A percentile compares a stretch with the other conserved stretches of the same genome.
phyloP scores from a whole-genome alignment of 1,140 invertebrate genomes.

The Macrotrachela quadricornifera region DNA sequence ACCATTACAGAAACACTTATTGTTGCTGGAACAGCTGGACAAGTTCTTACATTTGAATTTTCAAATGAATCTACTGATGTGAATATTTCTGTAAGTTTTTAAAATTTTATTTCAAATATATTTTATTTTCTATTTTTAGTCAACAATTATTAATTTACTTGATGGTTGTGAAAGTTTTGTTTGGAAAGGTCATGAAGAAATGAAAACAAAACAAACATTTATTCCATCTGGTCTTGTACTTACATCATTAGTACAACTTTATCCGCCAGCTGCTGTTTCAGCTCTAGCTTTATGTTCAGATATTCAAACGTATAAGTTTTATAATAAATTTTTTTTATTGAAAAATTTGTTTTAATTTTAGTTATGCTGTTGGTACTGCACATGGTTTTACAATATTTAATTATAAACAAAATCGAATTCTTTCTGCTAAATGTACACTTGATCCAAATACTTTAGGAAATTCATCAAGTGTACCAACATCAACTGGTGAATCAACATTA shows the following conservation, averaged over 20 bases:
- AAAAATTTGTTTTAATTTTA: too few relatives aligned
- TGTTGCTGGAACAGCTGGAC: constrained; percentile 77
- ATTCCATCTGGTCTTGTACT: constrained; percentile 47
- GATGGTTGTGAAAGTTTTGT: constrained; percentile 35
- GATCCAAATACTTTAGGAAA: constrained; percentile 38
- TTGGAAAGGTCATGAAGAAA: constrained; percentile 82
- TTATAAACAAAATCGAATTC: constrained; percentile 49
- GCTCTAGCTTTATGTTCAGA: constrained; percentile 44
- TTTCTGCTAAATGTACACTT: constrained; percentile 68
- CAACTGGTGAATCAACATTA: constrained; percentile 39
- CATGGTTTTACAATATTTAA: constrained; percentile 78
- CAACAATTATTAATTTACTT: too few relatives aligned
- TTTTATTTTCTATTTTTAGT: too few relatives aligned
- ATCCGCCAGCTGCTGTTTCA: constrained; percentile 74
- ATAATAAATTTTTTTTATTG: too few relatives aligned
- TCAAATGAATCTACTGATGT: too few relatives aligned
- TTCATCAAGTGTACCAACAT: not conserved
- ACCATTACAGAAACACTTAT: constrained; percentile 60
- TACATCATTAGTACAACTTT: constrained; percentile 56
- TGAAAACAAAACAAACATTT: constrained; percentile 23
- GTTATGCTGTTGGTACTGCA: constrained; percentile 61
- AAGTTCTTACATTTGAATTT: constrained; percentile 57
- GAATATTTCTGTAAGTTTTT: too few relatives aligned
- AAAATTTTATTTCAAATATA: too few relatives aligned
- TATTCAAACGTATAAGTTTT: too few relatives aligned